Evolutionary conservation across 2,888 invertebrate species (phyloP), one percentile per base, ranked within the genome.

Genomic region (Chrysolina haemoptera): DNA sequence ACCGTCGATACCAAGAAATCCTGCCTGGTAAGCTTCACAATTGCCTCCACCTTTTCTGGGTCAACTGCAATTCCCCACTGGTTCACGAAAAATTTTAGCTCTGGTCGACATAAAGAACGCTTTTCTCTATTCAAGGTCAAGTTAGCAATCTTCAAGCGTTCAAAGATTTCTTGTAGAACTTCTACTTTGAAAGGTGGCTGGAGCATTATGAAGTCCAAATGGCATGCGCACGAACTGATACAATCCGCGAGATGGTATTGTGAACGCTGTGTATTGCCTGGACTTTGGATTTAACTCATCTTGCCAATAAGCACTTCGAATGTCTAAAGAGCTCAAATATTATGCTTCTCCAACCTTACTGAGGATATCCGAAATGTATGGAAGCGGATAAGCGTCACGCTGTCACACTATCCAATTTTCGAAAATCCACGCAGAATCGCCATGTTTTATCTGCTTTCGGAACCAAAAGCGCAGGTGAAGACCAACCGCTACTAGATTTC

Each of bases 301-400:
- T 53, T 84, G 84, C 67, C 79, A 82, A 62, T 84, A 84, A 0
- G 82, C 84, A 41, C 62, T 62, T 20, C 76, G 71, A 16, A 82
- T 68, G 68, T 86, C 85, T 1, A 85, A 67, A 0, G 83, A 83
- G 6, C 78, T 80, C 8, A 86, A 76, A 62, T 79, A 86, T 16
- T 73, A 69, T 6, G 84, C 83, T n/a, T 76, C 69, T 1, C 82
- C 70, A 1, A 86, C 71, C 11, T 79, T 79, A 40, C 83, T 81
- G 16, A 86, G 65, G 6, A 83, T 85, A 2, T 77, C 70, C 0
- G 77, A 77, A 22, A 85, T 82, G 41, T 82, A 80, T 0, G 79
- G 85, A 0, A 85, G 41, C 0, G 84, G 84, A 73, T 85, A 84
- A 0, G 84, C 83, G 68, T 85, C 83, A 11, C 78, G 76, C 53